Evolutionary conservation across 2,888 invertebrate species (phyloP).

Genomic region (Argyra leucocephala): DNA sequence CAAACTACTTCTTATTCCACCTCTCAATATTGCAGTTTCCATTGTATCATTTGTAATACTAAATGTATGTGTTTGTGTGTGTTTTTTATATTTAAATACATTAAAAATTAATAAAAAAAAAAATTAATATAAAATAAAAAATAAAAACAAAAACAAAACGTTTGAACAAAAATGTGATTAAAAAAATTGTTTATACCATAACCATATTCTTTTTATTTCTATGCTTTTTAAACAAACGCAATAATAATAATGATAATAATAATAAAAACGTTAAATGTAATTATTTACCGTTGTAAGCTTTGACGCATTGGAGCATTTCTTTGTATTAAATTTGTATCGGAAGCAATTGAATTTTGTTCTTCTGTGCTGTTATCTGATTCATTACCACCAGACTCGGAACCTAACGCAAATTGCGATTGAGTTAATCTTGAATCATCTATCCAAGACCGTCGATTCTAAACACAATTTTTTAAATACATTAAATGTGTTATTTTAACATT

Average conservation of each 20-base stretch:
- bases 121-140: conserved; percentile 20
- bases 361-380: conserved; percentile 73
- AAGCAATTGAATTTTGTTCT: conserved; percentile 45
- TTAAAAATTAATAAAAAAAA: conserved; percentile 11
- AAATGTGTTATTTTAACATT: conserved; percentile 13
- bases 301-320: conserved; percentile 46
- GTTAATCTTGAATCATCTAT: conserved; percentile 60
- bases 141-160: conserved; percentile 11
- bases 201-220: conserved; percentile 7
- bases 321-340: conserved; percentile 48
- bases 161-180: too few species aligned
- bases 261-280: conserved; percentile 15
- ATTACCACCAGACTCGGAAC: conserved; percentile 61
- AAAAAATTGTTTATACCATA: too few species aligned
- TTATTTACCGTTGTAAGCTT: conserved; percentile 47
- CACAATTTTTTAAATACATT: conserved; percentile 8
- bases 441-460: conserved; percentile 61
- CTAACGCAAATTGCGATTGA: conserved; percentile 57
- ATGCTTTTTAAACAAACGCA: not conserved
- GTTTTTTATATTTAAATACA: conserved; percentile 22
- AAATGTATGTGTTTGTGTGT: conserved; percentile 24
- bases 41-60: conserved; percentile 48
- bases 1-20: conserved; percentile 51
- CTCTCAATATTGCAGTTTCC: conserved; percentile 52
- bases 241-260: not conserved